A percentile compares a stretch with the other conserved stretches of the same genome.
phyloP scores from a whole-genome alignment of 2,113 vertebrate species.

The Microtus oregoni region DNA sequence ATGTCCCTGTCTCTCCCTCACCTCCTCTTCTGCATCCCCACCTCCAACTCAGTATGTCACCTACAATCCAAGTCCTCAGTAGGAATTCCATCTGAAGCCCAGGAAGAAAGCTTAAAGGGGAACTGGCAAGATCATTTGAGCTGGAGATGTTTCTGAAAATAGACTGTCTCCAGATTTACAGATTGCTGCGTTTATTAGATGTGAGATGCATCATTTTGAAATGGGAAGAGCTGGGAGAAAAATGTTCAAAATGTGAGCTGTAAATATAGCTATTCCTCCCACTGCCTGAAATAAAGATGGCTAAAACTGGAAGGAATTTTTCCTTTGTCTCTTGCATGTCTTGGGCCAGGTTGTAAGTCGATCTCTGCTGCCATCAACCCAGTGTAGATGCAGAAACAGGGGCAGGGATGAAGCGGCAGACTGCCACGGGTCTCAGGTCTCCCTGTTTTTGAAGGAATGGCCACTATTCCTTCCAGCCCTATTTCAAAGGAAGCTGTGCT shows the following conservation, averaged over 20 bases:
- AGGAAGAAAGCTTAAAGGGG: not conserved
- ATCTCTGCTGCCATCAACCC: not conserved
- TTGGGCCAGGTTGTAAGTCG: not conserved
- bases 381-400: slow-evolving; percentile 6
- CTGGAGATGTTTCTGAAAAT: slow-evolving; percentile 68
- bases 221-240: slow-evolving; percentile 53
- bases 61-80: not conserved
- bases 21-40: not conserved
- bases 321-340: slow-evolving; percentile 41
- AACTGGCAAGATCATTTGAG: slow-evolving; percentile 46
- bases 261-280: slow-evolving; percentile 69
- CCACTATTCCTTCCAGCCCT: not conserved
- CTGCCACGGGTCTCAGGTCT: not conserved
- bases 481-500: not conserved
- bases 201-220: slow-evolving; percentile 56
- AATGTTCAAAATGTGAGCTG: slow-evolving; percentile 64
- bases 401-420: slow-evolving; percentile 24
- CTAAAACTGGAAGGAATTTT: slow-evolving; percentile 35
- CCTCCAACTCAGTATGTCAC: not conserved
- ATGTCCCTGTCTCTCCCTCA: not conserved
- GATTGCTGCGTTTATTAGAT: slow-evolving; percentile 61
- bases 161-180: slow-evolving; percentile 57
- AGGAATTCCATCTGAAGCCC: slow-evolving; percentile 29
- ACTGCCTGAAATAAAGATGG: slow-evolving; percentile 63
- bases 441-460: slow-evolving; percentile 24